A percentile compares a stretch with the other conserved stretches of the same genome.
Evolutionary conservation across 1,140 invertebrate species (phyloP).

Genomic region (Penaeus chinensis): DNA sequence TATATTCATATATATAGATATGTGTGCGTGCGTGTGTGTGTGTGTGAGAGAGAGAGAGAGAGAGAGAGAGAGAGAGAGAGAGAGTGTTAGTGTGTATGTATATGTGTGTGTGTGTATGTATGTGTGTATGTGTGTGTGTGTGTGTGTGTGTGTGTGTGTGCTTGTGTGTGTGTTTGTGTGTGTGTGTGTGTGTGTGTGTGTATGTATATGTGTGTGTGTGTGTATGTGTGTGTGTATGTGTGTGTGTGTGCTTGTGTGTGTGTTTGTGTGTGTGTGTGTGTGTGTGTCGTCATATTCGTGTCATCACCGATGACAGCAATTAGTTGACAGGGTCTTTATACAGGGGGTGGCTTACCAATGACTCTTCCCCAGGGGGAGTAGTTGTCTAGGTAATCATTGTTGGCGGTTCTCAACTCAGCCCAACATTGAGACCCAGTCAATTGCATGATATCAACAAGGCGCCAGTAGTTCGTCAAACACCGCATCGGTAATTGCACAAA

Average conservation of each 20-base stretch:
- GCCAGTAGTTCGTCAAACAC: no score
- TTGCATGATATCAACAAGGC: no score
- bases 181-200: background rate
- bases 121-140: background rate
- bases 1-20: background rate
- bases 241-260: no score
- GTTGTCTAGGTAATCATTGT: no score
- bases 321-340: background rate
- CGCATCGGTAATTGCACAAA: background rate
- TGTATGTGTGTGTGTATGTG: background rate
- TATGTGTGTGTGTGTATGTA: constrained; percentile 5
- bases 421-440: no score
- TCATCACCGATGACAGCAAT: background rate
- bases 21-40: no score
- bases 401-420: no score
- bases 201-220: background rate
- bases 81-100: no score
- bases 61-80: no score
- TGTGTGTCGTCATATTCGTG: background rate
- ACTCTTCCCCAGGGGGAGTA: background rate
- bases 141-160: background rate
- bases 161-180: background rate
- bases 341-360: background rate
- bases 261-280: background rate
- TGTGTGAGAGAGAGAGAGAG: no score